Percentiles rank a stretch among this genome's conserved stretches.
phyloP scores from a whole-genome alignment of 2,888 invertebrate genomes.

The Oconnorella tubifera region DNA sequence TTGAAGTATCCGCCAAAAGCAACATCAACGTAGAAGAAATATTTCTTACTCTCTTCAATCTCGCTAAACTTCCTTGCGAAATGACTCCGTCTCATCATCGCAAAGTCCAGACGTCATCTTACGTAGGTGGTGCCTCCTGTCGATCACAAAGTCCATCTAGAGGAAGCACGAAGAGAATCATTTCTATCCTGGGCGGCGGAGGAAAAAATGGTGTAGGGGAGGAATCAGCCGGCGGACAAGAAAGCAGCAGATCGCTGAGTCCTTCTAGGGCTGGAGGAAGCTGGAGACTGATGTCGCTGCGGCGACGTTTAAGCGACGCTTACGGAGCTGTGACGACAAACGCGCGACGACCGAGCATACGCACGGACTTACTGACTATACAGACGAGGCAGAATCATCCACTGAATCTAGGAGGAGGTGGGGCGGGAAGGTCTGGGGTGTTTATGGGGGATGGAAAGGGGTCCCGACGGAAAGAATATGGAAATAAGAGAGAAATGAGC shows the following conservation, averaged over 20 bases:
- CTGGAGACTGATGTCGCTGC: conserved; percentile 66
- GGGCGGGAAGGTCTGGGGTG: neutral
- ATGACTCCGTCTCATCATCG: conserved; percentile 82
- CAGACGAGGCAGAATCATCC: conserved; percentile 60
- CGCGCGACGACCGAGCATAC: conserved; percentile 78
- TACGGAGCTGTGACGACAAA: conserved; percentile 86
- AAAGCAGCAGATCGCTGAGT: conserved; percentile 11
- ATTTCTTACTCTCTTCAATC: conserved; percentile 77
- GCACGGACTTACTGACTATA: conserved; percentile 84
- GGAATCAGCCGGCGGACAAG: neutral
- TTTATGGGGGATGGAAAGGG: neutral
- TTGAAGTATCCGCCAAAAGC: conserved; percentile 65
- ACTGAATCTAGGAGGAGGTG: neutral
- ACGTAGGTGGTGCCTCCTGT: conserved; percentile 72
- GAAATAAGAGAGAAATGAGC: too few species aligned
- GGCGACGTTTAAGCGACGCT: conserved; percentile 77
- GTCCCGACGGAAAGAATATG: too few species aligned
- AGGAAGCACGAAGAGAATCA: neutral
- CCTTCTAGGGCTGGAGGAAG: conserved; percentile 16
- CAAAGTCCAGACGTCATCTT: conserved; percentile 62
- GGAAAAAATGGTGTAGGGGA: conserved; percentile 5
- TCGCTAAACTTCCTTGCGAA: conserved; percentile 77
- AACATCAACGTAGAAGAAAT: conserved; percentile 77
- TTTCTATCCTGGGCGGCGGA: neutral
- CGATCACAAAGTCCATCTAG: conserved; percentile 43